These are phyloP conservation scores for Drosophila falleni DNA, from an alignment of 2,888 invertebrate species.

Conservation along the genomic window DNA sequence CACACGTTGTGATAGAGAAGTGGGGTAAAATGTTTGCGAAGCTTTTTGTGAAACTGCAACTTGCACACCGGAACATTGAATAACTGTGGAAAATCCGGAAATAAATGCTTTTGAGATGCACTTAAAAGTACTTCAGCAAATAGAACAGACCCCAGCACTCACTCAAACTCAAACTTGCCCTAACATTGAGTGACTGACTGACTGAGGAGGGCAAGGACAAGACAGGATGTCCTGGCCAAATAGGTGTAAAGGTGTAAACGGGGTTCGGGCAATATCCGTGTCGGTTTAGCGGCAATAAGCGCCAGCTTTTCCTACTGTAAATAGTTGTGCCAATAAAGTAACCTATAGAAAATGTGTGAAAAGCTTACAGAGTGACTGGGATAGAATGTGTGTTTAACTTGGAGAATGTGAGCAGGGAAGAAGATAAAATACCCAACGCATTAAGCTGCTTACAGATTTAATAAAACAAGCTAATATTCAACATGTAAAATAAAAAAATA, in stretches of 20 bases:
- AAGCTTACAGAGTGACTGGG: slow-evolving; percentile 1
- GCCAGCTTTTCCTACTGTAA: slow-evolving; percentile 39
- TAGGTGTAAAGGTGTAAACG: slow-evolving; percentile 26
- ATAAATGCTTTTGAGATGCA: slow-evolving; percentile 70
- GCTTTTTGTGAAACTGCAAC: slow-evolving; percentile 33
- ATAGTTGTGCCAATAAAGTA: slow-evolving; percentile 45
- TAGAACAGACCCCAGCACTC: slow-evolving; percentile 30
- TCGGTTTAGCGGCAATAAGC: slow-evolving; percentile 57
- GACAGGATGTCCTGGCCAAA: not conserved
- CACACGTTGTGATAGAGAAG: slow-evolving; percentile 14
- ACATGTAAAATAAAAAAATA: not conserved
- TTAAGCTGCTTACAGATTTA: slow-evolving; percentile 3
- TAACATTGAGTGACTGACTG: slow-evolving; percentile 21
- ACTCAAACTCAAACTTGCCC: slow-evolving; percentile 25
- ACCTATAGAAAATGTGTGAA: slow-evolving; percentile 20
- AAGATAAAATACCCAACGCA: not conserved
- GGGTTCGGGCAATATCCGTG: slow-evolving; percentile 28
- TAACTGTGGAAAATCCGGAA: slow-evolving; percentile 67
- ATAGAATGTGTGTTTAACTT: slow-evolving; percentile 5
- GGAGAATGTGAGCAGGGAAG: not conserved
- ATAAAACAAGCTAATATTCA: not conserved
- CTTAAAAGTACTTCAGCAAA: slow-evolving; percentile 71
- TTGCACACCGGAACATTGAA: slow-evolving; percentile 43
- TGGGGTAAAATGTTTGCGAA: slow-evolving; percentile 38
- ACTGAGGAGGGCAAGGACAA: slow-evolving; percentile 1